A percentile compares a stretch with the other conserved stretches of the same genome.
Evolutionary conservation across 2,888 invertebrate species (phyloP).

Genomic region (Euplagia quadripunctaria): DNA sequence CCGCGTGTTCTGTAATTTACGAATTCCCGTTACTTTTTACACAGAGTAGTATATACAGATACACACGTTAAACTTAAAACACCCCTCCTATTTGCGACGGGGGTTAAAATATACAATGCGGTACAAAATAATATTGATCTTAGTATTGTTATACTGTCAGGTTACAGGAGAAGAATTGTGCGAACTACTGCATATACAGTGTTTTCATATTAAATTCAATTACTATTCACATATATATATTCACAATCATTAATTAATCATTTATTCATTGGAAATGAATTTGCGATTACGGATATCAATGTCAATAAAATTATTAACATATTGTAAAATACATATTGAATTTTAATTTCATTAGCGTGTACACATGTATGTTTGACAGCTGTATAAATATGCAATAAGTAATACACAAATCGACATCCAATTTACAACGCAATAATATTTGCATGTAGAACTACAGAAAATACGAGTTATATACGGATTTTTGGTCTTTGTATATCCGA

Average conservation of each 20-base stretch:
- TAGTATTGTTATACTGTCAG: too few species aligned
- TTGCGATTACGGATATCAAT: not conserved
- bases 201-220: too few species aligned
- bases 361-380: not conserved
- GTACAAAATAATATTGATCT: too few species aligned
- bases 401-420: not conserved
- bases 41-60: too few species aligned
- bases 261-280: not conserved
- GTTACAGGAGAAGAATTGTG: too few species aligned
- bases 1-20: too few species aligned
- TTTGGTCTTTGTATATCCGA: not conserved
- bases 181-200: too few species aligned
- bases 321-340: not conserved
- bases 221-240: too few species aligned
- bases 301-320: not conserved
- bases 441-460: not conserved
- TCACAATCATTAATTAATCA: not conserved
- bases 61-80: too few species aligned
- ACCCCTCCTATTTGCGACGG: too few species aligned
- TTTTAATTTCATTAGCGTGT: not conserved
- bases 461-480: not conserved
- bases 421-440: not conserved
- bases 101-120: too few species aligned
- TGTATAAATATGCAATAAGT: not conserved
- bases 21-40: too few species aligned